These are phyloP conservation scores for Poeciliopsis paucimaculata DNA, from an alignment of 2,797 vertebrate species.

Conservation along the genomic window DNA sequence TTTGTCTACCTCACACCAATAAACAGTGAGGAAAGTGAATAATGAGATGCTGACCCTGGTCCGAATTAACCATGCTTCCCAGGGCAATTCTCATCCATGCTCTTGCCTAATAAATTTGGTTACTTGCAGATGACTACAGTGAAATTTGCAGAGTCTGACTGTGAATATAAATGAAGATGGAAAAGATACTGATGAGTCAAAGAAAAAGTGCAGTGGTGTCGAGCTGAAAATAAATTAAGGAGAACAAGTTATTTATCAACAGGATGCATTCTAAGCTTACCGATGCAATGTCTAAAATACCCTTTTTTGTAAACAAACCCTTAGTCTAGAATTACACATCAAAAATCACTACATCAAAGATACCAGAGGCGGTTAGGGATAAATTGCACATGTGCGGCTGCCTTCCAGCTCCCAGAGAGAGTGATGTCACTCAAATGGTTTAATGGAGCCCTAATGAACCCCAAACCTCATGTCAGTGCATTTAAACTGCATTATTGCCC, in stretches of 20 bases:
- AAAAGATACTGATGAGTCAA: conserved; percentile 8
- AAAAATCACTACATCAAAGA: conserved; percentile 36
- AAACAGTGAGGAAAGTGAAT: conserved; percentile 58
- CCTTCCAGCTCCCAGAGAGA: conserved; percentile 50
- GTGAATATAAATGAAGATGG: conserved; percentile 59
- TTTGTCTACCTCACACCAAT: conserved; percentile 33
- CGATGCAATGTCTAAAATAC: conserved; percentile 12
- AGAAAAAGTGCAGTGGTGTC: conserved; percentile 14
- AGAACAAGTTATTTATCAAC: conserved; percentile 2
- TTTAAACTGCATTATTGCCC: conserved; percentile 75
- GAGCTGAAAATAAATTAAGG: conserved; percentile 18
- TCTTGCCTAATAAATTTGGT: conserved; percentile 56
- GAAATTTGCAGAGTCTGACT: conserved; percentile 47
- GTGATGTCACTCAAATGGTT: conserved; percentile 67
- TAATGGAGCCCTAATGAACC: conserved; percentile 79
- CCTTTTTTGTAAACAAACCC: background rate
- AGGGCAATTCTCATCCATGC: conserved; percentile 41
- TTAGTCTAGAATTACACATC: conserved; percentile 41
- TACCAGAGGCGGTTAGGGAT: conserved; percentile 30
- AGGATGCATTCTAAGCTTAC: conserved; percentile 10
- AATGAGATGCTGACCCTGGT: conserved; percentile 61
- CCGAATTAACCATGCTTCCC: conserved; percentile 54
- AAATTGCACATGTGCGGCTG: conserved; percentile 23
- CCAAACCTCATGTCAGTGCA: conserved; percentile 66
- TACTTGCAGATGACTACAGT: conserved; percentile 56